phyloP scores from a whole-genome alignment of 2,113 vertebrate genomes.

The Chiloscyllium plagiosum region DNA sequence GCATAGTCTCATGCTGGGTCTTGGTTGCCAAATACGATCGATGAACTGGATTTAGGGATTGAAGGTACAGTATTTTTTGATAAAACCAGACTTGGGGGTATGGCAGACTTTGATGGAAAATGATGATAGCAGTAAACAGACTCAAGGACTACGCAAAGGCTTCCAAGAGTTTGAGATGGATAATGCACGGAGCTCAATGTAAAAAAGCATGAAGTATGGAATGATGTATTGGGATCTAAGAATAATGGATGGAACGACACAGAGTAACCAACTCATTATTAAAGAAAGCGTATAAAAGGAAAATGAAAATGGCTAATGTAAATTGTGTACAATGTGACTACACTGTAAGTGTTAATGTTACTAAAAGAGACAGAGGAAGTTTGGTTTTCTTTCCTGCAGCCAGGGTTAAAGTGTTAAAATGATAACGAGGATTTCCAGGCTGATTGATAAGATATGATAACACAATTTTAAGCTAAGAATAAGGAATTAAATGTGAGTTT shows the following conservation, averaged over 20 bases:
- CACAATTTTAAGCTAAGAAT: neutral
- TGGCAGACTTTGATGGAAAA: neutral
- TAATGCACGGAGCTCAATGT: neutral
- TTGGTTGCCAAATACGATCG: neutral
- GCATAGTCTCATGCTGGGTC: neutral
- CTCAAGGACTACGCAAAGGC: neutral
- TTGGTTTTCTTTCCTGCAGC: neutral
- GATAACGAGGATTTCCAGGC: neutral
- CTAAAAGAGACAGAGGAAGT: neutral
- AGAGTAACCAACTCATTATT: neutral
- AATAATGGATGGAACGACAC: neutral
- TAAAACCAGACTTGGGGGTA: neutral
- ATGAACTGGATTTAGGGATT: neutral
- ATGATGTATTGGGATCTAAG: neutral
- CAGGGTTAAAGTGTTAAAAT: neutral
- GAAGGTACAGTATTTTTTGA: neutral
- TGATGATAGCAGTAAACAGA: neutral
- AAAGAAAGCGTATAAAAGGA: neutral
- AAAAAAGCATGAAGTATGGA: neutral
- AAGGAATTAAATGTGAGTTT: neutral
- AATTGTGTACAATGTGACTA: neutral
- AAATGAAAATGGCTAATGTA: neutral
- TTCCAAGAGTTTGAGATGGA: neutral
- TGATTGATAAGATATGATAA: neutral
- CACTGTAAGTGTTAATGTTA: neutral